Percentiles rank a stretch among this genome's conserved stretches.
These are phyloP conservation scores for Stictocephala bisonia DNA, from an alignment of 2,888 invertebrate genomes.

Conservation along the genomic window DNA sequence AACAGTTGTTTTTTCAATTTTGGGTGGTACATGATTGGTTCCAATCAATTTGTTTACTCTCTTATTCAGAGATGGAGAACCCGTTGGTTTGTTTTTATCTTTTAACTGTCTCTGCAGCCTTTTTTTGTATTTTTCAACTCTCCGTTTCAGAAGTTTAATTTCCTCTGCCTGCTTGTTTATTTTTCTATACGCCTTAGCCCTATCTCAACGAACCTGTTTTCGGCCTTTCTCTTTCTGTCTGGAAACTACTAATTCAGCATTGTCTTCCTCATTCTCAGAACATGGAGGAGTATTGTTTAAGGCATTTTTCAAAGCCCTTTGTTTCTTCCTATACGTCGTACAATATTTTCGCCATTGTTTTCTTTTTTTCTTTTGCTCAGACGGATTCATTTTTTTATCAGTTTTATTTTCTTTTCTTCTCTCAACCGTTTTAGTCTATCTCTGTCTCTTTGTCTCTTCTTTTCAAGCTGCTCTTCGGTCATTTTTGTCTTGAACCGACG, in stretches of 20 bases:
- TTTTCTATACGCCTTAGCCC: no score
- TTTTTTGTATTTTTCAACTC: no score
- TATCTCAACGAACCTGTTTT: no score
- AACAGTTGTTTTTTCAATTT: slow-evolving; percentile 19
- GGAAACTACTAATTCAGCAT: no score
- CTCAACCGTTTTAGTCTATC: slow-evolving; percentile 19
- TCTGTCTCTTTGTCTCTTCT: slow-evolving; percentile 24
- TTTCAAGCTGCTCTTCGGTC: slow-evolving; percentile 31
- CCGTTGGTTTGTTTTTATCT: no score
- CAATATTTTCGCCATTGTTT: slow-evolving; percentile 2
- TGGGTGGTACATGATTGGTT: slow-evolving; percentile 17
- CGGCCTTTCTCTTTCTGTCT: no score
- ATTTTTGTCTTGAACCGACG: slow-evolving; percentile 17
- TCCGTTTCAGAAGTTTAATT: no score
- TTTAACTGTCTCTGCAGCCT: no score
- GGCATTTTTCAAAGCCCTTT: background rate
- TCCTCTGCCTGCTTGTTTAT: no score
- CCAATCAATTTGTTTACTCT: background rate
- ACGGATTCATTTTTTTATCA: slow-evolving; percentile 3
- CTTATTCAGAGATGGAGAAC: no score
- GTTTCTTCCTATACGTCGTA: background rate
- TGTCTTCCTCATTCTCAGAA: no score
- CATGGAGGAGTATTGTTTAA: no score
- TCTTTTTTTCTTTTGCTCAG: background rate
- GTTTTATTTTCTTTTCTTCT: slow-evolving; percentile 32